Evolutionary conservation across 2,888 invertebrate species (phyloP).

Genomic region (Andrena bucephala): DNA sequence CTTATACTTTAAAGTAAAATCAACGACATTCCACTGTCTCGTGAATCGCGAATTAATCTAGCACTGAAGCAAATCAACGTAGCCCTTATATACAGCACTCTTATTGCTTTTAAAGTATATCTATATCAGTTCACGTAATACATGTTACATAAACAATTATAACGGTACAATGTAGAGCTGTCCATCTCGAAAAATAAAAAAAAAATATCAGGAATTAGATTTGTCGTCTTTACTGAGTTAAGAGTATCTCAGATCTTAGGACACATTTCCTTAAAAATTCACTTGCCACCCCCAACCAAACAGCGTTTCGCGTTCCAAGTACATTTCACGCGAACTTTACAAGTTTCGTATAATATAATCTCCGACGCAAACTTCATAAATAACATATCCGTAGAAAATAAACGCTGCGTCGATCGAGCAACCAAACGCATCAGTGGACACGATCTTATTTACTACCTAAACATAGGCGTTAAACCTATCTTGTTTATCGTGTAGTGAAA

Average conservation of each 20-base stretch:
- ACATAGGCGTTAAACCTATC: conserved; percentile 43
- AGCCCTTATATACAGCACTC: background rate
- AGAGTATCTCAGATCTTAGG: background rate
- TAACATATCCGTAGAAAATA: conserved; percentile 34
- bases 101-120: background rate
- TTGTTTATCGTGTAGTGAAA: conserved; percentile 54
- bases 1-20: conserved; percentile 15
- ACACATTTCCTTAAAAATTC: background rate
- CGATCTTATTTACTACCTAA: conserved; percentile 53
- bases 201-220: background rate
- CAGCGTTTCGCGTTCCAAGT: conserved; percentile 1
- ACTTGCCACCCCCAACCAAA: background rate
- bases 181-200: background rate
- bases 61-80: conserved; percentile 1
- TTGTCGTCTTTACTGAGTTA: background rate
- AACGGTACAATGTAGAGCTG: background rate
- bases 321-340: conserved; percentile 23
- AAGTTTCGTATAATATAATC: conserved; percentile 10
- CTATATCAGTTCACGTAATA: conserved; percentile 16
- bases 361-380: conserved; percentile 46
- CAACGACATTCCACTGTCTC: background rate
- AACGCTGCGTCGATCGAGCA: conserved; percentile 4
- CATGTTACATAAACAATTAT: background rate
- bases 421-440: conserved; percentile 8
- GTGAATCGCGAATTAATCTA: background rate